phyloP scores from a whole-genome alignment of 2,888 invertebrate genomes.

The Rhagonycha lutea region DNA sequence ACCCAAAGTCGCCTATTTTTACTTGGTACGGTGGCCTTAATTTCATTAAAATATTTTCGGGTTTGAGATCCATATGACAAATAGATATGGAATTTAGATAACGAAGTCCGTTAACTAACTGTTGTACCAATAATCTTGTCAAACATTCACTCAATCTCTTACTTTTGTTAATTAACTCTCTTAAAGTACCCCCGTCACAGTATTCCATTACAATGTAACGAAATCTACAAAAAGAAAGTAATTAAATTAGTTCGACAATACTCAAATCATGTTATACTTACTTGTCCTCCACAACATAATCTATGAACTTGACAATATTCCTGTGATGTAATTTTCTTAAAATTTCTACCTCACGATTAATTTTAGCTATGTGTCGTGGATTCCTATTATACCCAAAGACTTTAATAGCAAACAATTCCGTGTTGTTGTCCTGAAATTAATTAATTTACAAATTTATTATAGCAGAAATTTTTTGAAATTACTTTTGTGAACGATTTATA shows the following conservation, averaged over 20 bases:
- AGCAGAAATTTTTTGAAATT: background rate
- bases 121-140: background rate
- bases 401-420: background rate
- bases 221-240: background rate
- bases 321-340: background rate
- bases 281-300: background rate
- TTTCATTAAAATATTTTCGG: background rate
- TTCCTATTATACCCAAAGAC: background rate
- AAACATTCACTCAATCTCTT: background rate
- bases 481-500: background rate
- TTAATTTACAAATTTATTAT: background rate
- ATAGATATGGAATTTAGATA: background rate
- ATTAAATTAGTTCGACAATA: background rate
- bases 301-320: background rate
- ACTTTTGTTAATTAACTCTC: background rate
- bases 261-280: background rate
- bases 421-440: constrained; percentile 35
- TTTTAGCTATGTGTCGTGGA: background rate
- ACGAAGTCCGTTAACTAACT: background rate
- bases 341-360: background rate
- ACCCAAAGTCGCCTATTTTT: background rate
- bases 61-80: background rate
- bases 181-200: background rate
- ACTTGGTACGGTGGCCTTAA: background rate
- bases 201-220: background rate